A percentile compares a stretch with the other conserved stretches of the same genome.
Evolutionary conservation across 2,888 invertebrate genomes (phyloP).

Genomic region (Megalurothrips usitatus): DNA sequence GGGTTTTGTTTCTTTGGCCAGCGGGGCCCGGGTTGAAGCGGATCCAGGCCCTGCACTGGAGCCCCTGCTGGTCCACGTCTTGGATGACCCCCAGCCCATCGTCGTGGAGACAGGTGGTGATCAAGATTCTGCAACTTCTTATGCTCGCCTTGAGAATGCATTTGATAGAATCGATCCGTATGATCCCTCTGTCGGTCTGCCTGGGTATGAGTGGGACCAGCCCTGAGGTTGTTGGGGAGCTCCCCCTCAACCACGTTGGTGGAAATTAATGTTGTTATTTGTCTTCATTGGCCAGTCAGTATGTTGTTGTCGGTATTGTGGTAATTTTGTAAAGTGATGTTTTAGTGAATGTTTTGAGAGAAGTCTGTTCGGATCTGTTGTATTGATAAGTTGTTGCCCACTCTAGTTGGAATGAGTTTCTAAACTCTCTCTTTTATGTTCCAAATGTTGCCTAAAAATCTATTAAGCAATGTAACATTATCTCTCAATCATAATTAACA

Average conservation of each 20-base stretch:
- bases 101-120: neutral
- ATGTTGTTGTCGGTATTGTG: neutral
- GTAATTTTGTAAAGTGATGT: neutral
- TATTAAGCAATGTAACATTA: too few species aligned
- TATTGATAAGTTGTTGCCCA: neutral
- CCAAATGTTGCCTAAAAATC: too few species aligned
- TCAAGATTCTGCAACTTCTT: neutral
- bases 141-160: slow-evolving; percentile 9
- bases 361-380: neutral
- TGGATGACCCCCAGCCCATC: neutral
- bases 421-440: neutral
- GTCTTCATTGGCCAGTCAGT: neutral
- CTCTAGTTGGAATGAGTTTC: neutral
- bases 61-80: neutral
- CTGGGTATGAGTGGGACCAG: slow-evolving; percentile 11
- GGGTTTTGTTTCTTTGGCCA: slow-evolving; percentile 12
- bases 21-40: neutral
- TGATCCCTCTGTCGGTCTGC: neutral
- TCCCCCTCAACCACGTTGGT: neutral
- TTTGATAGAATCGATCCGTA: slow-evolving; percentile 1
- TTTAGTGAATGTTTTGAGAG: neutral
- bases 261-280: neutral
- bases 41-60: neutral
- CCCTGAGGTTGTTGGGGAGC: slow-evolving; percentile 5
- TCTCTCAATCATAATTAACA: too few species aligned